Base-by-base conservation (phyloP, 2,797 vertebrate species). In the Lophotriccus pileatus region DNA sequence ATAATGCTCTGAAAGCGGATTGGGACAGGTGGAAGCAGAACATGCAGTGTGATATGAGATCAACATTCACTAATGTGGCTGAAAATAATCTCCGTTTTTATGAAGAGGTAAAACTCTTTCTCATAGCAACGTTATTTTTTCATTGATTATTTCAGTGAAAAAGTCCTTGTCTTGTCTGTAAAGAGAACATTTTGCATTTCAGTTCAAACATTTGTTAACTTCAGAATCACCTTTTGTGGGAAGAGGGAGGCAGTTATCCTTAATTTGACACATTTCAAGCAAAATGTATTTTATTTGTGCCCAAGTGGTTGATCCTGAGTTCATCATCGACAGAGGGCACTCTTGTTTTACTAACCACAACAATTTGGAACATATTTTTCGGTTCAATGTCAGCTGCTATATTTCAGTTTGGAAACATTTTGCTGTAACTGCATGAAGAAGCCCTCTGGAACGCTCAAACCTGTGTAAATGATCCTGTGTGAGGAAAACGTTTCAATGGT, bases 1-100 rank as follows among this genome's bases (percentile, higher is more conserved):
- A 99, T 96, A 99, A 98, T 7, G 98, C 98, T 64, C 90, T 99
- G 94, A 99, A 98, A 84, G 98, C 98, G 0, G 99, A 99, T 32
- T 99, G 99, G 99, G 97, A 97, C 53, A 98, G 98, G 92, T 99
- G 99, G 99, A 98, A 98, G 87, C 94, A 95, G 91, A 97, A 96
- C 86, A 99, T 99, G 99, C 98, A 98, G 64, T 96, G 95, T 44
- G 99, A 99, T 90, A 97, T 99, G 93, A 98, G 97, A 95, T 96
- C 97, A 43, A 98, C 98, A 1, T 99, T 99, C 49, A 75, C 97
- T 6, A 96, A 97, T 37, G 95, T 98, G 19, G 98, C 99, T 4
- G 98, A 99, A 94, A 98, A 97, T 95, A 99, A 99, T 41, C 95
- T 99, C 53, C 97, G 63, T 52, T 98, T 98, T 95, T 99, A 99